Base-by-base conservation (phyloP, 2,888 invertebrate genomes). In the Leptura quadrifasciata region DNA sequence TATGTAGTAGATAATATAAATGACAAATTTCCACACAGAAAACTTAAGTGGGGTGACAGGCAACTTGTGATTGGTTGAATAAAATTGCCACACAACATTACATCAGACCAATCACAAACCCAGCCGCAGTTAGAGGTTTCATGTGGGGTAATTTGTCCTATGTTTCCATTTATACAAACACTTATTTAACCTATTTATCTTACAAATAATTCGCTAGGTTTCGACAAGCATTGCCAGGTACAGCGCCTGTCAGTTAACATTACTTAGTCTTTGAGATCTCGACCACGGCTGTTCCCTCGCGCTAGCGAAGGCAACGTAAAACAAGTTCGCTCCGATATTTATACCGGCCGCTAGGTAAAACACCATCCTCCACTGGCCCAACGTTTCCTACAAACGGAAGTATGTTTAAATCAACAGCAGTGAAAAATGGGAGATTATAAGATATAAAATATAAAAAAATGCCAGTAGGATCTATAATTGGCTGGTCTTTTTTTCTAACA, bases 301-400 rank as follows among this genome's bases (percentile, higher is more conserved):
- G 81, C 95, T 95, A 1, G 95, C 94, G 86, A 95, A 95, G 81
- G 94, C 90, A 76, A 96, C 89, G 87, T 96, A 96, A 86, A 96
- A 94, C 54, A 94, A 91, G 89, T 95, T 95, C 0, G 94, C 91
- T 12, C 91, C 92, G 64, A 95, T 92, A 85, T 94, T 95, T 71
- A 96, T 92, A 0, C 92, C 93, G 0, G 95, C 95, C 0, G 95
- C 95, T 82, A 96, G 89, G 90, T 95, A 95, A 88, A 96, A 96
- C 21, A 96, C 95, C 81, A 93, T 92, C 24, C 94, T 91, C 94
- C 94, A 95, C 81, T 94, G 93, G 0, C 93, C 93, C 20, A 94
- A 86, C 0, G 94, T 94, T 91, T 94, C 93, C 94, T 94, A 86
- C 39, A 88, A 89, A 76, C 80, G 70, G 79, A 75, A 80, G 69